Evolutionary conservation across 1,140 invertebrate genomes (phyloP).

Genomic region (Drosophila parabipectinata): DNA sequence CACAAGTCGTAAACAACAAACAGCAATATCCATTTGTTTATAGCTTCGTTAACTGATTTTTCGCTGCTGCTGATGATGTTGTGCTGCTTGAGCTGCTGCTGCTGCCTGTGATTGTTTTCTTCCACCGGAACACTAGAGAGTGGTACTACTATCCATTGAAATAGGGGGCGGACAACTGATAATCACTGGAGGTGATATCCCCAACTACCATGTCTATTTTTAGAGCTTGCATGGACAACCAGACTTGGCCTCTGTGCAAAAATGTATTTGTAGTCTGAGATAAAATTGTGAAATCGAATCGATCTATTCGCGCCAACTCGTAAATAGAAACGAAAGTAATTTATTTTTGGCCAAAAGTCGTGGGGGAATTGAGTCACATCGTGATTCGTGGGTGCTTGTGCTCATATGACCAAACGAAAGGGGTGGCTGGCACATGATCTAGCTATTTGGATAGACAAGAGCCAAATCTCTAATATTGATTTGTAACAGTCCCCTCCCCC

Average conservation of each 20-base stretch:
- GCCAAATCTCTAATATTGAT: not conserved
- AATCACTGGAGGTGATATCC: slow-evolving; percentile 29
- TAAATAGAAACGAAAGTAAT: slow-evolving; percentile 32
- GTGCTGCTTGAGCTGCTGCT: not conserved
- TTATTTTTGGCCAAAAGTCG: slow-evolving; percentile 37
- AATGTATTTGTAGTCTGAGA: slow-evolving; percentile 8
- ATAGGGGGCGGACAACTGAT: not conserved
- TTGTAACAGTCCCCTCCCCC: too few species aligned
- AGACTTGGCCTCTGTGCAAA: slow-evolving; percentile 55
- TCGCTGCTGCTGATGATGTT: slow-evolving; percentile 5
- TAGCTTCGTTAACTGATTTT: slow-evolving; percentile 59
- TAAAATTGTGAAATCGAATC: slow-evolving; percentile 52
- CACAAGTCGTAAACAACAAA: slow-evolving; percentile 66
- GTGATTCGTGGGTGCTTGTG: not conserved
- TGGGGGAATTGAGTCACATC: not conserved
- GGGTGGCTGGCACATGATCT: slow-evolving; percentile 30
- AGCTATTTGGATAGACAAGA: slow-evolving; percentile 4
- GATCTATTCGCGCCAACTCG: slow-evolving; percentile 20
- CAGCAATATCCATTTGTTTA: slow-evolving; percentile 61
- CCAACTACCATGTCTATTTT: slow-evolving; percentile 44
- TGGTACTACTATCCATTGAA: slow-evolving; percentile 16
- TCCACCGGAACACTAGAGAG: slow-evolving; percentile 24
- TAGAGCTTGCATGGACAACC: slow-evolving; percentile 38
- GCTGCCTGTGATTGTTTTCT: not conserved
- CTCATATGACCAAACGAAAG: slow-evolving; percentile 27